Evolutionary conservation across 2,888 invertebrate genomes (phyloP).

Genomic region (Phymatocera aterrima): DNA sequence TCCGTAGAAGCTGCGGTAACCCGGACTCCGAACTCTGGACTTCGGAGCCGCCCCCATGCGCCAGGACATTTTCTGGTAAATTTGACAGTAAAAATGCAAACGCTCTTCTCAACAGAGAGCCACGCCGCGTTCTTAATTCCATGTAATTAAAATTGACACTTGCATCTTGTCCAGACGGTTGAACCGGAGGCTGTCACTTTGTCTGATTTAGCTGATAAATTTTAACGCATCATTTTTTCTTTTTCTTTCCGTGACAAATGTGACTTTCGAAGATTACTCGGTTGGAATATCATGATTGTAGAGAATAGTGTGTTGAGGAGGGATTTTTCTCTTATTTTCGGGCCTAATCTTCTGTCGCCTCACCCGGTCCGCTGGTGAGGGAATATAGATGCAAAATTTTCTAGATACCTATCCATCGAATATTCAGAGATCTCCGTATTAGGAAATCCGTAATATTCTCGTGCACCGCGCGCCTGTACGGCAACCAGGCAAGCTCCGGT

Average conservation of each 20-base stretch:
- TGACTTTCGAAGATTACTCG: conserved; percentile 12
- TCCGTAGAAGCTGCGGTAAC: background rate
- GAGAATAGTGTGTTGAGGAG: too few relatives aligned
- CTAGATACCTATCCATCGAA: background rate
- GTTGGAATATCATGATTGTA: background rate
- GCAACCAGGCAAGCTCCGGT: conserved; percentile 18
- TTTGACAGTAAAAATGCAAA: background rate
- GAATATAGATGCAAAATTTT: background rate
- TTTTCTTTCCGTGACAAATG: conserved; percentile 7
- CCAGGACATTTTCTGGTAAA: background rate
- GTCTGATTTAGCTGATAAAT: conserved; percentile 52
- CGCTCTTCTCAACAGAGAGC: background rate
- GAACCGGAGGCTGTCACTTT: conserved; percentile 43
- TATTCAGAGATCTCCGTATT: conserved; percentile 42
- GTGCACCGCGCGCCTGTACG: conserved; percentile 7
- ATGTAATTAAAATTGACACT: conserved; percentile 52
- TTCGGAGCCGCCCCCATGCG: background rate
- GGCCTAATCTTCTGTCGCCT: too few relatives aligned
- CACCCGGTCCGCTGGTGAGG: background rate
- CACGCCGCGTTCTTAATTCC: background rate
- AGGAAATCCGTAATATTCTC: conserved; percentile 36
- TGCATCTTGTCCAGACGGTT: conserved; percentile 45
- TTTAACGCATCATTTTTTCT: background rate
- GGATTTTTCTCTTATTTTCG: too few relatives aligned
- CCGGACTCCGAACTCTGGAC: too few relatives aligned